Percentiles rank a stretch among this genome's conserved stretches.
Conservation (phyloP, 30 jellyfish, hydroid and myxozoan species). For the Pelagia noctiluca region DNA sequence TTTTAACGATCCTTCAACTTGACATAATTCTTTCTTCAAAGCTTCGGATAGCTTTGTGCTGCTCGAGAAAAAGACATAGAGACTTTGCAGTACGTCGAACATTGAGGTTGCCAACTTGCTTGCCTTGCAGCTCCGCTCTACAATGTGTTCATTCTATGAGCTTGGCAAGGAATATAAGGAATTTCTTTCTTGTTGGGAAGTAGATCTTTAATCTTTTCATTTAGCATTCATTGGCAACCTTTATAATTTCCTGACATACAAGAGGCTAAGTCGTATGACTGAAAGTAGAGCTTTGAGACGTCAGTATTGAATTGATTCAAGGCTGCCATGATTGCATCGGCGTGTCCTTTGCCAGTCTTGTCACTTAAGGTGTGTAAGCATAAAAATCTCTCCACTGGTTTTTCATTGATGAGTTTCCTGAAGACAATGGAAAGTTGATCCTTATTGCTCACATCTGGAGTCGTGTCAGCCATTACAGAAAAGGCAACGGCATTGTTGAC, state of each 20-base stretch:
- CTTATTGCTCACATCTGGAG: slow-evolving; percentile 49
- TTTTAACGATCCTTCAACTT: slow-evolving; percentile 23
- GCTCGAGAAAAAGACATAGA: slow-evolving; percentile 32
- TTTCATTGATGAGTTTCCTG: slow-evolving; percentile 21
- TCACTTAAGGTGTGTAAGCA: slow-evolving; percentile 2
- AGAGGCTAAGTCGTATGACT: too few species aligned
- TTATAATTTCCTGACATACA: slow-evolving; percentile 40
- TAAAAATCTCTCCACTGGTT: slow-evolving; percentile 52
- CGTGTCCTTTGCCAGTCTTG: slow-evolving; percentile 65
- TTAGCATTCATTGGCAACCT: slow-evolving; percentile 21
- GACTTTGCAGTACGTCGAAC: slow-evolving; percentile 30
- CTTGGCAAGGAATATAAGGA: too few species aligned
- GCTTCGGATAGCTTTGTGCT: slow-evolving; percentile 37
- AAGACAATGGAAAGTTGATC: slow-evolving; percentile 51
- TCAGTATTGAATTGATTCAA: slow-evolving; percentile 38
- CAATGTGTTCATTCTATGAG: slow-evolving; percentile 34
- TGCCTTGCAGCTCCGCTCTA: slow-evolving; percentile 44
- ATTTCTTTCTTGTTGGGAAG: slow-evolving; percentile 38
- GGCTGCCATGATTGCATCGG: slow-evolving; percentile 44
- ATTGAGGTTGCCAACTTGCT: slow-evolving; percentile 55
- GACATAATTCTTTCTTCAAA: slow-evolving; percentile 21
- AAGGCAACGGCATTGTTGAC: neutral
- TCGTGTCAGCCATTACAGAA: slow-evolving; percentile 49
- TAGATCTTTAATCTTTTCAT: slow-evolving; percentile 13
- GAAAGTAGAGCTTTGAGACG: slow-evolving; percentile 37